Conservation (phyloP, 2,113 vertebrate species). For the Platycercus adscitus region DNA sequence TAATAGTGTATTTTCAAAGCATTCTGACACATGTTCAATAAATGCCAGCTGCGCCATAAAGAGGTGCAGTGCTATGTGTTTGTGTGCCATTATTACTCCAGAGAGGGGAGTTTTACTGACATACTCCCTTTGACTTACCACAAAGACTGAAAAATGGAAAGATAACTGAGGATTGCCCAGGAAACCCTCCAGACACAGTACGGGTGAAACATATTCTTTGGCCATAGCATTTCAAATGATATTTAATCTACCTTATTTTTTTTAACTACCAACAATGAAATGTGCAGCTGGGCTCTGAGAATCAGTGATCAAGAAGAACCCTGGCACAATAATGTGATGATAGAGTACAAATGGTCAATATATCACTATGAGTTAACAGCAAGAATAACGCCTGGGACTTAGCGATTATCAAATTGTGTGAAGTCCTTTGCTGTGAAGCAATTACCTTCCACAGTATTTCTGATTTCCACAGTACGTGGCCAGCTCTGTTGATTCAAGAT, state of each 20-base stretch:
- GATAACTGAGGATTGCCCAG: neutral
- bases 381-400: neutral
- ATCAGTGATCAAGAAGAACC: neutral
- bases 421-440: slow-evolving; percentile 16
- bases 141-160: neutral
- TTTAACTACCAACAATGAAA: neutral
- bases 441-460: neutral
- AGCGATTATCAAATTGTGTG: neutral
- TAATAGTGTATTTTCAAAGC: neutral
- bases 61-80: neutral
- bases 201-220: neutral
- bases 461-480: neutral
- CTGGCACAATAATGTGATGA: neutral
- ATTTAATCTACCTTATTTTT: neutral
- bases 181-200: neutral
- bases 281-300: neutral
- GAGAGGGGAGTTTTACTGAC: neutral
- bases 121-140: neutral
- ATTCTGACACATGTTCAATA: neutral
- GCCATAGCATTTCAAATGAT: neutral
- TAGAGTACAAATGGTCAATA: neutral
- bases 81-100: neutral
- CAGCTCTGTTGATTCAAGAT: slow-evolving; percentile 18
- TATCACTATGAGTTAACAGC: neutral
- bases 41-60: neutral